Evolutionary conservation across 1,140 invertebrate genomes (phyloP).

Genomic region (Pararge aegeria): DNA sequence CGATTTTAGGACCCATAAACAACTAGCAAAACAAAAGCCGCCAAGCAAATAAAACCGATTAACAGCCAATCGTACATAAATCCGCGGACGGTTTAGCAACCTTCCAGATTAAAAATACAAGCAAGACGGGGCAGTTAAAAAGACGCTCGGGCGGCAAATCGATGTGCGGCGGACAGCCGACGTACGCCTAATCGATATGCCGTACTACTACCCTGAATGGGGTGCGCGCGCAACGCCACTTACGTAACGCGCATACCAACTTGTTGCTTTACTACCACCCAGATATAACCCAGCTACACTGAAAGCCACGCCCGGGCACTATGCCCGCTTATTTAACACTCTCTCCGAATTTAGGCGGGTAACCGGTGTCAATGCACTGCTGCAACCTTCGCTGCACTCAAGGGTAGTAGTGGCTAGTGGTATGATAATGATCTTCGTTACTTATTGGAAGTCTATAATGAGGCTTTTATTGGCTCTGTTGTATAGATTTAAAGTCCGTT

Average conservation of each 20-base stretch:
- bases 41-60: not conserved
- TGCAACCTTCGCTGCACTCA: constrained; percentile 74
- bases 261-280: constrained; percentile 73
- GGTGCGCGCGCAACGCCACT: constrained; percentile 65
- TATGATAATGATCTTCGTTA: constrained; percentile 72
- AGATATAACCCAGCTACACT: constrained; percentile 55
- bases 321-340: constrained; percentile 29
- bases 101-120: constrained; percentile 45
- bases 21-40: constrained; percentile 2
- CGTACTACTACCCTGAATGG: constrained; percentile 69
- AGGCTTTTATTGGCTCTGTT: constrained; percentile 16
- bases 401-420: constrained; percentile 63
- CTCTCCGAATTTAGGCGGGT: constrained; percentile 50
- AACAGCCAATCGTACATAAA: constrained; percentile 2
- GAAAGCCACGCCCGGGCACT: constrained; percentile 39
- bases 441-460: constrained; percentile 40
- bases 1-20: not conserved
- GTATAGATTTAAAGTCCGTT: not conserved
- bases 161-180: constrained; percentile 38
- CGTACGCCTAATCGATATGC: constrained; percentile 67
- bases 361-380: constrained; percentile 67
- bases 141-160: constrained; percentile 53
- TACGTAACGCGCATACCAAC: constrained; percentile 68
- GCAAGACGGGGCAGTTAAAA: constrained; percentile 51
- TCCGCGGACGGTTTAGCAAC: constrained; percentile 22